These are phyloP conservation scores for human (Homo sapiens) DNA, from an alignment of 2,113 vertebrate species.

Conservation along the genomic window DNA sequence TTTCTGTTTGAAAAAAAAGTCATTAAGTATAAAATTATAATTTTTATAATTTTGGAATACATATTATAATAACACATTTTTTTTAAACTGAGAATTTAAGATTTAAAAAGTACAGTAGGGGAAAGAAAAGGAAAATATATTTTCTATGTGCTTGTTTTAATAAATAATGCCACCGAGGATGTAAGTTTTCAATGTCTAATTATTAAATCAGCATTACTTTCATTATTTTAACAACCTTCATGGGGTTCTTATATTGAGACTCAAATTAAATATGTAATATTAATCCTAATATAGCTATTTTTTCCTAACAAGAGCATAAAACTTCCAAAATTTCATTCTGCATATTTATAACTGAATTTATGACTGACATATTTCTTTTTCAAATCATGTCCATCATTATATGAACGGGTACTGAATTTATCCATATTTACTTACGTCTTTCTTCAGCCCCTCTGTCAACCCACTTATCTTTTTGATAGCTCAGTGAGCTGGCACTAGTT, in stretches of 20 bases:
- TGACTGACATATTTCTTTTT: neutral
- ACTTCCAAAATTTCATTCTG: neutral
- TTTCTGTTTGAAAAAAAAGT: neutral
- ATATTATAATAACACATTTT: neutral
- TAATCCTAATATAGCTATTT: neutral
- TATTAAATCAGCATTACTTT: neutral
- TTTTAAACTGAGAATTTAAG: neutral
- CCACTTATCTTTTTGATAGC: neutral
- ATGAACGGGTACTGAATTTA: neutral
- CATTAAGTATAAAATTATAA: neutral
- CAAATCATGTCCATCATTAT: neutral
- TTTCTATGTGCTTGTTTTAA: neutral
- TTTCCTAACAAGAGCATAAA: neutral
- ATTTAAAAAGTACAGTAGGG: neutral
- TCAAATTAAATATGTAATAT: neutral
- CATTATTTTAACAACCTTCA: neutral
- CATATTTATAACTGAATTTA: neutral
- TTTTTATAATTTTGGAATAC: neutral
- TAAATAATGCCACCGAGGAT: neutral
- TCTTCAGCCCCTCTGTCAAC: conserved; percentile 17
- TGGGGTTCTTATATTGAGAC: neutral
- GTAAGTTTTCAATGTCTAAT: neutral
- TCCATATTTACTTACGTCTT: conserved; percentile 43
- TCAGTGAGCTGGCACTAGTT: conserved; percentile 40
- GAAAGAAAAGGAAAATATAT: neutral